Evolutionary conservation across 2,113 vertebrate genomes (phyloP).

Genomic region (Tragelaphus strepsiceros): DNA sequence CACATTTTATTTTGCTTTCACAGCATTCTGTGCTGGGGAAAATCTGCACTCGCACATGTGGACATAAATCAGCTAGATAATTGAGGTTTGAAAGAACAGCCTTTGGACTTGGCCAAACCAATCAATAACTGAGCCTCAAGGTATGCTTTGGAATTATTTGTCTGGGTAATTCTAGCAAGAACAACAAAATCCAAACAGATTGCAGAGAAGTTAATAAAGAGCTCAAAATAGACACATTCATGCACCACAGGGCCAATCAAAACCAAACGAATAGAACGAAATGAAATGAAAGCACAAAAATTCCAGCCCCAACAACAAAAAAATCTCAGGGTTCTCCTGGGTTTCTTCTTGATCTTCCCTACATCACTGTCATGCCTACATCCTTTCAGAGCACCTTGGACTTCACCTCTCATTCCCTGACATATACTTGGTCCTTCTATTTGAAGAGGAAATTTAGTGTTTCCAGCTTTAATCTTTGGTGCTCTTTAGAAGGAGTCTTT

Average conservation of each 20-base stretch:
- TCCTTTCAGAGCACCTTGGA: neutral
- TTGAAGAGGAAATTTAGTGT: neutral
- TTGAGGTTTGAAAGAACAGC: neutral
- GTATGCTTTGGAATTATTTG: neutral
- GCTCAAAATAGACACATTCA: neutral
- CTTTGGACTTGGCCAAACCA: neutral
- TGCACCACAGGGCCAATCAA: neutral
- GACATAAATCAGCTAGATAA: constrained; percentile 5
- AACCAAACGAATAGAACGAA: neutral
- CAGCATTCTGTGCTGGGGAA: neutral
- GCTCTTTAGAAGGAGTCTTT: neutral
- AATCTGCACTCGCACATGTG: neutral
- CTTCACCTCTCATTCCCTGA: neutral
- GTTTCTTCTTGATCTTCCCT: neutral
- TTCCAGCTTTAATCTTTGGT: neutral
- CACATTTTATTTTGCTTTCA: constrained; percentile 12
- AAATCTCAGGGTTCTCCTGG: neutral
- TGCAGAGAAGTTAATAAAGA: neutral
- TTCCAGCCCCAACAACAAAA: no score
- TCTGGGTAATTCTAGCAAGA: constrained; percentile 16
- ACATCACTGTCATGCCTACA: neutral
- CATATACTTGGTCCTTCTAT: neutral
- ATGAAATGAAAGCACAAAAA: neutral
- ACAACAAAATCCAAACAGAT: neutral
- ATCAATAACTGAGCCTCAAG: constrained; percentile 8